Evolutionary conservation across 2,797 vertebrate genomes (phyloP).

Genomic region (Mus caroli): DNA sequence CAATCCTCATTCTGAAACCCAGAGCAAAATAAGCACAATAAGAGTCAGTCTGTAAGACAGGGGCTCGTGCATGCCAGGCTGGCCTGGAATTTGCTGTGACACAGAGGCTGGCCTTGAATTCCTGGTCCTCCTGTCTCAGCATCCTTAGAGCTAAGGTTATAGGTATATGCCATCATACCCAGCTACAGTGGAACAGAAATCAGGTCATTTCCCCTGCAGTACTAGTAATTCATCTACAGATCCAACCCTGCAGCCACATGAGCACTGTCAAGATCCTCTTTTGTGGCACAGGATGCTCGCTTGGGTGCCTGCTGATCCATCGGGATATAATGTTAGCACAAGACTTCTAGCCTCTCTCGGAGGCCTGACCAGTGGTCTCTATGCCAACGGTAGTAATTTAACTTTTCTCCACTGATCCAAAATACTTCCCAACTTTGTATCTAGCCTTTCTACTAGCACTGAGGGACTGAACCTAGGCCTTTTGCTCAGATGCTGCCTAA

Average conservation of each 20-base stretch:
- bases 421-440: neutral
- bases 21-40: neutral
- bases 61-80: neutral
- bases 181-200: neutral
- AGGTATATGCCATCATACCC: too few relatives aligned
- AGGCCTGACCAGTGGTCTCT: neutral
- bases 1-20: neutral
- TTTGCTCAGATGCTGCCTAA: neutral
- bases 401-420: conserved; percentile 14
- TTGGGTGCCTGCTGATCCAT: neutral
- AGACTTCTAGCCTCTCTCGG: neutral
- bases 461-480: neutral
- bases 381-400: neutral
- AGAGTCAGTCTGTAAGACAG: neutral
- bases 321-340: neutral
- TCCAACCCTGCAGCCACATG: too few relatives aligned
- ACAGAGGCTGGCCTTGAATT: neutral
- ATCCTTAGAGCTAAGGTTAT: neutral
- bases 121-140: neutral
- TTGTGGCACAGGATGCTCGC: neutral
- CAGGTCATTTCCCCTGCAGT: neutral
- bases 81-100: neutral
- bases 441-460: neutral
- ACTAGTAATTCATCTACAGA: neutral
- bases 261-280: neutral